Base-by-base conservation (phyloP, 2,888 invertebrate genomes). In the Bombylius major region DNA sequence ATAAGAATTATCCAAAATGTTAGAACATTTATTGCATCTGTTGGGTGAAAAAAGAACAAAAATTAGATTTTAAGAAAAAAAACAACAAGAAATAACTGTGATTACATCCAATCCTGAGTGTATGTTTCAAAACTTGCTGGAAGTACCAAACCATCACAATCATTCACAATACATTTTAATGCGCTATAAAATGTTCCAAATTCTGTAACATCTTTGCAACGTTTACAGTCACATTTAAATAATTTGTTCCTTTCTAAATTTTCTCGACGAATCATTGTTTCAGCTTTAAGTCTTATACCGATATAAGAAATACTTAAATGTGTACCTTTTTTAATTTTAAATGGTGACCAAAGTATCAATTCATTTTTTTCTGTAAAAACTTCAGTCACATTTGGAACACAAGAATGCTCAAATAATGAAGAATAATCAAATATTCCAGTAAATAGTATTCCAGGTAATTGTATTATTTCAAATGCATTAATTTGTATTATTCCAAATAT, bases 271-370 rank as follows among this genome's bases (percentile, higher is more conserved):
- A 83, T 85, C 32, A 81, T 79, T 0, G 88, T 86, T 47, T 88
- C 88, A 89, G 89, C 90, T 45, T 89, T 72, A 67, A 0, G 88
- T 84, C 72, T 91, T 89, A 67, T 1, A 89, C 84, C 89, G 89
- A 50, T 69, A 71, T 91, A 91, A 69, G 87, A 88, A 53, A 90
- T 88, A n/a, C 86, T 82, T 36, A 91, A 70, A 72, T 88, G 86
- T 0, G 82, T 73, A 0, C 86, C 87, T 57, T 77, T 68, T 44
- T 78, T 66, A 33, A 89, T 83, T 48, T 72, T 67, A 0, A 72
- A 71, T 0, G 84, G 83, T 0, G 84, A 80, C 61, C 82, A 79
- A 1, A 84, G 70, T 5, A 87, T 64, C 39, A 84, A 72, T 23
- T 80, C 78, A 0, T 86, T 86, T 5, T 79, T 72, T 6, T 80